phyloP scores from a whole-genome alignment of 1,140 invertebrate species.

The Heliconius hewitsoni region DNA sequence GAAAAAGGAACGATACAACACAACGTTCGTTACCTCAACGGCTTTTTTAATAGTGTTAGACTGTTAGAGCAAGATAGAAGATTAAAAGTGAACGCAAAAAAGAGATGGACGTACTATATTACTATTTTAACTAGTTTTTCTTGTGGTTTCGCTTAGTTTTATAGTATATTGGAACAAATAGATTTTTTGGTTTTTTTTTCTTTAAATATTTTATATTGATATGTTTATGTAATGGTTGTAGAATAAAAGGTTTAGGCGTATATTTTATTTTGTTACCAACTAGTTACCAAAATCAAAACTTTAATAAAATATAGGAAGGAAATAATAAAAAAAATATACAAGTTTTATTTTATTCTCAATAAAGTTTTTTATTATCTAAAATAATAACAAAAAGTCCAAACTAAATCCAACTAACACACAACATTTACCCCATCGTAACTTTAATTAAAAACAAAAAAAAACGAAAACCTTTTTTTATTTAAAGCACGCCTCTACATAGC shows the following conservation, averaged over 20 bases:
- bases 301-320: too few species aligned
- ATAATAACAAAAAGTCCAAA: neutral
- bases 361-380: too few species aligned
- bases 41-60: constrained; percentile 51
- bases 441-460: constrained; percentile 4
- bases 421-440: constrained; percentile 11
- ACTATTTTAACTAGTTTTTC: constrained; percentile 13
- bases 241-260: too few species aligned
- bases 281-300: too few species aligned
- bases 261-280: too few species aligned
- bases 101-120: constrained; percentile 6
- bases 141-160: constrained; percentile 12
- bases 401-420: neutral
- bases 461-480: neutral
- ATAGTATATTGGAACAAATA: neutral
- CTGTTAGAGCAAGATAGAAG: constrained; percentile 11
- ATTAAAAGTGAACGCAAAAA: neutral
- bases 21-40: constrained; percentile 72
- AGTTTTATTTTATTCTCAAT: too few species aligned
- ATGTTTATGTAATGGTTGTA: neutral
- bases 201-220: neutral
- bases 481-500: constrained; percentile 1
- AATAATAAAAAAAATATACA: too few species aligned
- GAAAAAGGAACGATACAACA: constrained; percentile 72
- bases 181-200: neutral